Percentiles rank a stretch among this genome's conserved stretches.
Conservation (phyloP, 2,888 invertebrate genomes). For the Cybosia mesomella region DNA sequence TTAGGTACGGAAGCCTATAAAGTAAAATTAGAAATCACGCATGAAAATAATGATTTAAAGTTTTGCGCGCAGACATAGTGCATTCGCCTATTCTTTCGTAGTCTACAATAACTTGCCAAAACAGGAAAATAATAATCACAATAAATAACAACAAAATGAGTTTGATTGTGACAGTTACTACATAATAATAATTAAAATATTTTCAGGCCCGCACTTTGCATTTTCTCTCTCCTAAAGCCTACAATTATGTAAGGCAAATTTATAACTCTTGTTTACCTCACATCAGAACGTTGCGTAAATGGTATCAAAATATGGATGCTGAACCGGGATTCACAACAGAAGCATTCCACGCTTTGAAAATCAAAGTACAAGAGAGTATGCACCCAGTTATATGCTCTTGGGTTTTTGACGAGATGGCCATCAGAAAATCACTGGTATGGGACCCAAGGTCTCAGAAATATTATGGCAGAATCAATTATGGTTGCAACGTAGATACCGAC, state of each 20-base stretch:
- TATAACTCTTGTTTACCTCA: conserved; percentile 19
- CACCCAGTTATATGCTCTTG: not conserved
- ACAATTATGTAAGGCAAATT: conserved; percentile 10
- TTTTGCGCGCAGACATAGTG: too few species aligned
- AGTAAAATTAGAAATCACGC: too few species aligned
- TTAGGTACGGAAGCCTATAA: too few species aligned
- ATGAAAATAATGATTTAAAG: too few species aligned
- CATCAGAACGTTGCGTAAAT: conserved; percentile 14
- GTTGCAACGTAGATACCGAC: not conserved
- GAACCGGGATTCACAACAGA: conserved; percentile 18
- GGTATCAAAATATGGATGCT: conserved; percentile 16
- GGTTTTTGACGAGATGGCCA: conserved; percentile 20
- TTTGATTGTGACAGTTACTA: too few species aligned
- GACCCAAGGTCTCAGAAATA: not conserved
- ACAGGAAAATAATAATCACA: too few species aligned
- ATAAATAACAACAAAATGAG: too few species aligned
- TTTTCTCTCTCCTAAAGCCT: conserved; percentile 3
- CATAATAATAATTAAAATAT: too few species aligned
- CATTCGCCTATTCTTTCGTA: too few species aligned
- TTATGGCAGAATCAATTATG: conserved; percentile 2
- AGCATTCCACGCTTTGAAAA: conserved; percentile 15
- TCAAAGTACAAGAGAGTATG: not conserved
- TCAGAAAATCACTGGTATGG: conserved; percentile 7
- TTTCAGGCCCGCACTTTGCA: not conserved
- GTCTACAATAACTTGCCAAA: too few species aligned